These are phyloP conservation scores for Latrodectus hesperus DNA, from an alignment of 2,888 invertebrate genomes.

Conservation along the genomic window DNA sequence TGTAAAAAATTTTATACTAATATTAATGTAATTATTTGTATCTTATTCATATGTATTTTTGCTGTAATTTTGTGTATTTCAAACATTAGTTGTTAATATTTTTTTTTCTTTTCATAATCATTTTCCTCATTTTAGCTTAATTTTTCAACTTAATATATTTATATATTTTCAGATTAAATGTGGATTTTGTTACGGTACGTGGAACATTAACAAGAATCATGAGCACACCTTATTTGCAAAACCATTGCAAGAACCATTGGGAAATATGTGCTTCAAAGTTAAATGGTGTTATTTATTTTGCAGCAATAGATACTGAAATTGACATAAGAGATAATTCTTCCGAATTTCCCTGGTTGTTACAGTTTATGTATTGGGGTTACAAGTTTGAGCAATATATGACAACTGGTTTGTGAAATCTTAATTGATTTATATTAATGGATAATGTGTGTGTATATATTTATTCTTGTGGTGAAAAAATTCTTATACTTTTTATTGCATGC, in stretches of 20 bases:
- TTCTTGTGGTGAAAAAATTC: too few species aligned
- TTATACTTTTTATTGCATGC: too few species aligned
- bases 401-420: slow-evolving; percentile 25
- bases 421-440: too few species aligned
- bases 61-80: too few species aligned
- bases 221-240: slow-evolving; percentile 81
- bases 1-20: too few species aligned
- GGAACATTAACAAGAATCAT: slow-evolving; percentile 82
- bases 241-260: slow-evolving; percentile 79
- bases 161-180: slow-evolving; percentile 69
- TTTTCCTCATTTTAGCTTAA: too few species aligned
- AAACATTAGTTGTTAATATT: too few species aligned
- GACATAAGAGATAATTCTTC: slow-evolving; percentile 73
- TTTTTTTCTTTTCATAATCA: too few species aligned
- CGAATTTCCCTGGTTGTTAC: slow-evolving; percentile 77
- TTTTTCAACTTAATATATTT: neutral
- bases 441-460: too few species aligned
- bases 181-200: slow-evolving; percentile 82
- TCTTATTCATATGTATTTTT: too few species aligned
- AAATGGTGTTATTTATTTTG: slow-evolving; percentile 81
- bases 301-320: slow-evolving; percentile 72
- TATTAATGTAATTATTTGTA: too few species aligned
- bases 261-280: slow-evolving; percentile 81
- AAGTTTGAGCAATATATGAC: slow-evolving; percentile 86
- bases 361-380: slow-evolving; percentile 82